A percentile compares a stretch with the other conserved stretches of the same genome.
Conservation (phyloP, 2,888 invertebrate genomes). For the Drosophila paracracens region DNA sequence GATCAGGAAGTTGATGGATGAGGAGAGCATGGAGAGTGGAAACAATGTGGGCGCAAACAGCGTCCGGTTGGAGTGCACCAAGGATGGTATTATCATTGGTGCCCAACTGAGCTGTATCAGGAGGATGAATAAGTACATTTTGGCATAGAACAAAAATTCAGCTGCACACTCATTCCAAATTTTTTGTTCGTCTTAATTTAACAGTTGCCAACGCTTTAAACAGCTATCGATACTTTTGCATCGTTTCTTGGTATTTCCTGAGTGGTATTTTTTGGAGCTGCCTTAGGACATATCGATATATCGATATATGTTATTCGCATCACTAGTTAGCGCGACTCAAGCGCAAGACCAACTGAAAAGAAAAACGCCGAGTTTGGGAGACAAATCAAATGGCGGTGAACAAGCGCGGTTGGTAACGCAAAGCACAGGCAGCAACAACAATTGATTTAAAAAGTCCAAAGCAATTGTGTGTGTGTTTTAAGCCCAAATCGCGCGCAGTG, state of each 20-base stretch:
- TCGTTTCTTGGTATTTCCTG: slow-evolving; percentile 1
- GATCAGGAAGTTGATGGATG: not conserved
- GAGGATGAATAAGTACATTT: not conserved
- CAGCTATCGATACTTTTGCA: slow-evolving; percentile 11
- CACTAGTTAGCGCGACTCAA: slow-evolving; percentile 12
- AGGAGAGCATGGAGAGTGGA: not conserved
- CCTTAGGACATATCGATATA: slow-evolving; percentile 9
- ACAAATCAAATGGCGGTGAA: slow-evolving; percentile 50
- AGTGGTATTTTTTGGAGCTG: not conserved
- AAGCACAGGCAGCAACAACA: slow-evolving; percentile 28
- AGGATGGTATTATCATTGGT: slow-evolving; percentile 18
- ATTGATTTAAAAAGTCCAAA: slow-evolving; percentile 20
- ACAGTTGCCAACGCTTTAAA: not conserved
- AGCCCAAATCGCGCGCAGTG: slow-evolving; percentile 25
- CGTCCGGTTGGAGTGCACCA: slow-evolving; percentile 13
- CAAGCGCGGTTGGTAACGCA: slow-evolving; percentile 55
- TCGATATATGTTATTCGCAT: slow-evolving; percentile 16
- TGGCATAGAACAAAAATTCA: not conserved
- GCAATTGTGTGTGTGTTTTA: slow-evolving; percentile 15
- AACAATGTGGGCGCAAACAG: not conserved
- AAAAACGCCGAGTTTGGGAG: slow-evolving; percentile 41
- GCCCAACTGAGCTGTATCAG: slow-evolving; percentile 10
- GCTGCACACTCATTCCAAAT: too few species aligned
- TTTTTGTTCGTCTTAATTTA: not conserved
- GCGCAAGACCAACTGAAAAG: slow-evolving; percentile 23